These are phyloP conservation scores for Hylaea fasciaria DNA, from an alignment of 2,888 invertebrate species.

Conservation along the genomic window DNA sequence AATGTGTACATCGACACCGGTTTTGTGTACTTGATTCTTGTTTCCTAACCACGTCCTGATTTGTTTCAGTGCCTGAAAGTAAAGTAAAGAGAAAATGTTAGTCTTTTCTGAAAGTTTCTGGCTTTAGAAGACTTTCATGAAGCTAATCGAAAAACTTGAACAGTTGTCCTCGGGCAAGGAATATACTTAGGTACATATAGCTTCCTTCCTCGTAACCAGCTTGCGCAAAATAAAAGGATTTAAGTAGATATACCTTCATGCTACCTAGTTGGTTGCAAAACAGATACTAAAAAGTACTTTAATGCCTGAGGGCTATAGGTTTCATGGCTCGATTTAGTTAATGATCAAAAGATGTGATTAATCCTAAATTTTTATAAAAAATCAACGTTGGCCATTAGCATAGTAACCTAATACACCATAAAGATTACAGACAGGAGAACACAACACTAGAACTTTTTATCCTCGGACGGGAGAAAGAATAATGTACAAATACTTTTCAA, in stretches of 20 bases:
- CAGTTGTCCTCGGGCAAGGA: neutral
- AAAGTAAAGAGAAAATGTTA: slow-evolving; percentile 39
- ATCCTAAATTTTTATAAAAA: too few species aligned
- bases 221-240: too few species aligned
- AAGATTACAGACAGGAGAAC: too few species aligned
- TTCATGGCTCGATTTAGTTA: too few species aligned
- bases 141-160: slow-evolving; percentile 9
- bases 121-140: neutral
- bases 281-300: neutral
- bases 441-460: too few species aligned
- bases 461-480: too few species aligned
- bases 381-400: too few species aligned
- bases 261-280: neutral
- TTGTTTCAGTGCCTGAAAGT: slow-evolving; percentile 61
- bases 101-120: neutral
- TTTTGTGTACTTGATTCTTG: slow-evolving; percentile 44
- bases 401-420: too few species aligned
- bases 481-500: too few species aligned
- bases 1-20: slow-evolving; percentile 27
- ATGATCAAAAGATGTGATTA: too few species aligned
- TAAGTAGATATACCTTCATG: too few species aligned
- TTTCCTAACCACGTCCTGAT: slow-evolving; percentile 57
- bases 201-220: neutral
- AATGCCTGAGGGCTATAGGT: neutral
- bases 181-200: neutral